These are phyloP conservation scores for Sepioteuthis lessoniana DNA, from an alignment of 2,888 invertebrate genomes.

Conservation along the genomic window DNA sequence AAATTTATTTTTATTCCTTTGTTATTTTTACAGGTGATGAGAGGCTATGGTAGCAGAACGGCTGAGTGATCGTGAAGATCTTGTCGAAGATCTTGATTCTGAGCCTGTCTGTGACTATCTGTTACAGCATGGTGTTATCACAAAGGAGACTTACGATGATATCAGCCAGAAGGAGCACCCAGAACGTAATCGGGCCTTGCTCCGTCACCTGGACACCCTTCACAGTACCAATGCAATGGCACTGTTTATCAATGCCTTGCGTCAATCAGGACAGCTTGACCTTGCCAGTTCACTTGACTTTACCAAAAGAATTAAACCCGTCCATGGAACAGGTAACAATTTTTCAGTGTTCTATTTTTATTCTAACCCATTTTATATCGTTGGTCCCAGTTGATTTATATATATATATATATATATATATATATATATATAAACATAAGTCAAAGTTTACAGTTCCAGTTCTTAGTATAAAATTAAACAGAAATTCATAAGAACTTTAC, in stretches of 20 bases:
- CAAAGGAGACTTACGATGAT: conserved; percentile 59
- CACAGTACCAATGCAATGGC: conserved; percentile 66
- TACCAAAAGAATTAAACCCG: conserved; percentile 67
- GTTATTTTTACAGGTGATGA: conserved; percentile 52
- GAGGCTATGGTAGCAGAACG: conserved; percentile 54
- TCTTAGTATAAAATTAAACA: no score
- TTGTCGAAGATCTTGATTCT: conserved; percentile 70
- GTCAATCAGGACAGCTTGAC: conserved; percentile 72
- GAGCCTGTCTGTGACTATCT: conserved; percentile 73
- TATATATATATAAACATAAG: no score
- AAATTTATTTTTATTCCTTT: background rate
- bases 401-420: no score
- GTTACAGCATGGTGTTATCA: conserved; percentile 70
- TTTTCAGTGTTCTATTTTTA: background rate
- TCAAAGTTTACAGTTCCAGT: no score
- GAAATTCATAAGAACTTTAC: no score
- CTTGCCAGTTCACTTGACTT: conserved; percentile 72
- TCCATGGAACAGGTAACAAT: conserved; percentile 63
- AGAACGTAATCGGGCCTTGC: conserved; percentile 67
- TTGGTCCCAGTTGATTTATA: no score
- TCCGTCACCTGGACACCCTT: conserved; percentile 67
- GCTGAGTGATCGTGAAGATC: conserved; percentile 63
- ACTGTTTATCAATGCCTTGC: conserved; percentile 72
- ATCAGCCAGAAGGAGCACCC: conserved; percentile 60
- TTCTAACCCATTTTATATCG: background rate